Evolutionary conservation across 2,888 invertebrate species (phyloP), one percentile per base, ranked within the genome.

Genomic region (Oligia strigilis): DNA sequence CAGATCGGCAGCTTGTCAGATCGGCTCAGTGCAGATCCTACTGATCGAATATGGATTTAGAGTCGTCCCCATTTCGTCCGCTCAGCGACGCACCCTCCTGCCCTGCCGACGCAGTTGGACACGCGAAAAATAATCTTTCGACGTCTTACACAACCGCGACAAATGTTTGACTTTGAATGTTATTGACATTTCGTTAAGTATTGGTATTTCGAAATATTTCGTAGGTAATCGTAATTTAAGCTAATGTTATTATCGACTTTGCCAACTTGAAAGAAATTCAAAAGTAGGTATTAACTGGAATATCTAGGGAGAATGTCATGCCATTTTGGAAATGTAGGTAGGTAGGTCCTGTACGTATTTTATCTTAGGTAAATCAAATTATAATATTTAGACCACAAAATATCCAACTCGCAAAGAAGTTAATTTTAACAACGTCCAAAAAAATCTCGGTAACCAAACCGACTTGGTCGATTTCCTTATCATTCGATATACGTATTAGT

Each of bases 31-130:
- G 94, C 93, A 94, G 95, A 95, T 94, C 94, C 95, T 93, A 90
- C 94, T 96, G 96, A 97, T 97, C 96, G 96, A 97, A 97, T 97
- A 97, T 97, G 96, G 96, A 97, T 96, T 96, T 96, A 95, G 94
- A 95, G 94, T 94, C 94, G 93, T 94, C 94, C 95, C 95, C 93
- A 94, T 94, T 94, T 90, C 94, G 93, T 93, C 91, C 94, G 93
- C 93, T 92, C 90, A 89, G 89, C 91, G 91, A 92, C 93, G 93
- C 95, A 94, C 94, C 95, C 95, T 93, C 93, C 89, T 92, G 92
- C 93, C 93, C 93, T 92, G 91, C 91, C 93, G 92, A 94, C 94
- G 94, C 92, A 94, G 94, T 96, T 92, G 95, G 96, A 96, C 97
- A 96, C 92, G 94, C 95, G 95, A 95, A 95, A 95, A 95, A 95